Evolutionary conservation across 2,888 invertebrate genomes (phyloP), one percentile per base, ranked within the genome.

Genomic region (Hypena proboscidalis): DNA sequence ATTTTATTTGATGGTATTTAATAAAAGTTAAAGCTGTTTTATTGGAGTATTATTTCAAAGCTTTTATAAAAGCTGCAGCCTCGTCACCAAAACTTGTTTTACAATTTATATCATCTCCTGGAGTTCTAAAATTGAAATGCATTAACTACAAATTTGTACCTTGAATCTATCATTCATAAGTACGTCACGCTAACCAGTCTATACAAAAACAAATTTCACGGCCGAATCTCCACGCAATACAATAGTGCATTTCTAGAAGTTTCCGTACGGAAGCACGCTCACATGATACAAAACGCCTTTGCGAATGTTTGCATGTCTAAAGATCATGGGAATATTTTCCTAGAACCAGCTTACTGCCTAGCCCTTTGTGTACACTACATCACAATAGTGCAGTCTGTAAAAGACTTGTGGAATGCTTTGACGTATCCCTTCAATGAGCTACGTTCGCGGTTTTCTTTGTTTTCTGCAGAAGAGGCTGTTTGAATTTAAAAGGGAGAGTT

Each of bases 211-310:
- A 14, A 21, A 31, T 13, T 11, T 10, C 10, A 36, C 35, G 11
- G 34, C 34, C 29, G 31, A 37, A 39, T 33, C n/a, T 13, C 9
- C 11, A 34, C 40, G 25, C 36, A 29, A 54, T 50, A 53, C 56
- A 62, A 59, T 35, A 30, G 31, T 29, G 30, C 32, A 13, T 19
- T 17, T 15, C 31, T 70, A 15, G 62, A 67, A 69, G 37, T 14
- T 31, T 40, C n/a, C n/a, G 26, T 36, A 47, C 57, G 70, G 66
- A 69, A 70, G 51, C 51, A 49, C 31, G 30, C 37, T 31, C 36
- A 29, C 8, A 31, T 58, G 55, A 68, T 67, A 52, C 56, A 52
- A 58, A 58, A 53, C 41, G 35, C 45, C 41, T 35, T 36, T 40
- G 46, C 59, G 19, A 59, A 57, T 53, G 31, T 58, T 47, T 53